Evolutionary conservation across 2,797 vertebrate species (phyloP), one percentile per base, ranked within the genome.

Genomic region (Lycodopsis pacificus): DNA sequence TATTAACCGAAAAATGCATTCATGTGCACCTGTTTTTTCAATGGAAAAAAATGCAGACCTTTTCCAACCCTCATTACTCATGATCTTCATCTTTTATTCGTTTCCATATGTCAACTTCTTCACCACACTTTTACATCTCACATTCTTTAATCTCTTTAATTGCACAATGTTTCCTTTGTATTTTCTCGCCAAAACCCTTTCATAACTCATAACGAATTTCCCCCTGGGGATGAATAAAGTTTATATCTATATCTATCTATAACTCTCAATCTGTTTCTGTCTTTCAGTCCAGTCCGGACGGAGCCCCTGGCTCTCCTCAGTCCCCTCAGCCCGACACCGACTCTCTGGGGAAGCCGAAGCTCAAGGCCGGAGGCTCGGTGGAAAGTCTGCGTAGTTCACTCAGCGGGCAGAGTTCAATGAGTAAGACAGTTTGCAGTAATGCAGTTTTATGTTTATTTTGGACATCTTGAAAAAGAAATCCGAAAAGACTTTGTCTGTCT

Each of bases 351-450:
- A 99, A 98, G 73, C 98, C 98, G 76, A 99, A 98, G 92, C 97
- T 99, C 7, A 99, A 98, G 92, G 98, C 97, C 0, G 98, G 98
- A 34, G 98, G 98, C 51, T 99, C 98, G 0, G 98, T 99, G 42
- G 98, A 99, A 94, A 99, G 98, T 80, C 96, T 99, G 73, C 95
- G 97, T 51, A 99, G 98, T 86, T 99, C 98, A 44, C 96, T 99
- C 73, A 99, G 98, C 0, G 98, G 97, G 71, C 98, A 99, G 93
- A 99, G 98, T 90, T 99, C 98, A 17, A 98, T 99, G 98, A 99
- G 98, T 99, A 95, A 95, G 97, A 93, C 25, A 25, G 1, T 25
- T 25, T 25, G 25, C 25, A 25, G 25, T 25, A 25, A 25, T 25
- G 1, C 2, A 42, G 2, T 14, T 53, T 15, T 27, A 7, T 58